Evolutionary conservation across 2,113 vertebrate genomes (phyloP), one percentile per base, ranked within the genome.

Genomic region (Ammodytes dubius): DNA sequence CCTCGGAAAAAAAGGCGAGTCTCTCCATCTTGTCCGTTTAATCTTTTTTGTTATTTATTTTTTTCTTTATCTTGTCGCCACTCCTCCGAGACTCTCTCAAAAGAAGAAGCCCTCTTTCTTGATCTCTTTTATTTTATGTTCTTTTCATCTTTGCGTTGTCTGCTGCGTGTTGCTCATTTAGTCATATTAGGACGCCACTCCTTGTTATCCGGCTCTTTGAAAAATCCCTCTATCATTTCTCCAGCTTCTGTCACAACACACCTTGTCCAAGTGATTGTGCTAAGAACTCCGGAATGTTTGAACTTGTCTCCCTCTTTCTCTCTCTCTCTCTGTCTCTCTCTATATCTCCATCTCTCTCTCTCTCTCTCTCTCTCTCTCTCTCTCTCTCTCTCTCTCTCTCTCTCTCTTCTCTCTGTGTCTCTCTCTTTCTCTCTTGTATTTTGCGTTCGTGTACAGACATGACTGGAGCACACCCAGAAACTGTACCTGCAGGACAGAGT

Each of bases 361-460:
- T 27, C 27, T 1, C 27, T 27, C 27, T 1, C 27, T 27, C 27
- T 27, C 27, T 27, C 2, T 27, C 27, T 27, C 27, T 27, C 27
- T 27, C 27, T 27, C 27, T 27, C 27, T 27, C 27, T 27, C 27
- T 27, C 27, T 27, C 27, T 27, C 27, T 27, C 27, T 27, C 27
- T 27, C 27, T 27, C 27, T 27, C 27, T 27, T 27, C 27, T 27
- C 27, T 27, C 27, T 27, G 27, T 27, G 27, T 27, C 27, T 27
- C 27, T 27, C 27, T 27, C 27, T 27, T 27, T 27, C 27, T 27
- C 27, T 27, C 27, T 27, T 27, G 27, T 27, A 1, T 27, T 27
- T 1, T 27, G n/a, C 12, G 7, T 85, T 84, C 88, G 4, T 92
- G 93, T 91, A 15, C 47, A 70, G 90, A 92, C 93, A 88, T 9